These are phyloP conservation scores for Capra hircus DNA, from an alignment of 2,113 vertebrate species.

Conservation along the genomic window DNA sequence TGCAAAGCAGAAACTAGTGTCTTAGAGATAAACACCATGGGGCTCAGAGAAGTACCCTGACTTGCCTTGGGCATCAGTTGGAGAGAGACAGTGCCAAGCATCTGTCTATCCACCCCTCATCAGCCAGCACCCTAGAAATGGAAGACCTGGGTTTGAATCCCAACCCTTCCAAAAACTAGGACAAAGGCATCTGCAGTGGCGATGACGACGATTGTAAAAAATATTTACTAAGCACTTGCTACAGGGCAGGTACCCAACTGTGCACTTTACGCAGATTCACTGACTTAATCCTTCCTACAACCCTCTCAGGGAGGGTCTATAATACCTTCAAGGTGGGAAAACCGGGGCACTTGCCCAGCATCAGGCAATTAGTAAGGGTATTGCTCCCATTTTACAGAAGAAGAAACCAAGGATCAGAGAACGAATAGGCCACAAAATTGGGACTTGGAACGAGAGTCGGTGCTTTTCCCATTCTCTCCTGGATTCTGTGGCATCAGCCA, in stretches of 20 bases:
- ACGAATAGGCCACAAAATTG: fast-evolving
- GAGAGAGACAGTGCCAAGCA: neutral
- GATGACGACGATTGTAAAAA: fast-evolving
- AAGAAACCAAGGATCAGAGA: neutral
- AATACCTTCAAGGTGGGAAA: neutral
- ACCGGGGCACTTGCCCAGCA: fast-evolving
- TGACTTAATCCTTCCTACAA: too few species aligned
- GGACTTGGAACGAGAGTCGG: neutral
- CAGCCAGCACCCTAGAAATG: neutral
- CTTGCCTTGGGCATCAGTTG: neutral
- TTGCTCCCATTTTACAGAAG: neutral
- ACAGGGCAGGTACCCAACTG: fast-evolving
- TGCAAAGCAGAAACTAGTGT: neutral
- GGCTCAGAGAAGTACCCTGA: neutral
- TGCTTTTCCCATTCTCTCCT: fast-evolving
- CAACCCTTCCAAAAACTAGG: neutral
- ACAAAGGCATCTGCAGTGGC: neutral
- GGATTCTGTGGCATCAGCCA: neutral
- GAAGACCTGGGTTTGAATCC: neutral
- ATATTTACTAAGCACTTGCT: fast-evolving
- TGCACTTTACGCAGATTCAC: fast-evolving
- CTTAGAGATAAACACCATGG: neutral
- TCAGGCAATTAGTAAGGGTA: neutral
- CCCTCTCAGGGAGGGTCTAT: neutral
- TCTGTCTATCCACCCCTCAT: neutral